Evolutionary conservation across 2,113 vertebrate genomes (phyloP).

Genomic region (Pomatostomus ruficeps): DNA sequence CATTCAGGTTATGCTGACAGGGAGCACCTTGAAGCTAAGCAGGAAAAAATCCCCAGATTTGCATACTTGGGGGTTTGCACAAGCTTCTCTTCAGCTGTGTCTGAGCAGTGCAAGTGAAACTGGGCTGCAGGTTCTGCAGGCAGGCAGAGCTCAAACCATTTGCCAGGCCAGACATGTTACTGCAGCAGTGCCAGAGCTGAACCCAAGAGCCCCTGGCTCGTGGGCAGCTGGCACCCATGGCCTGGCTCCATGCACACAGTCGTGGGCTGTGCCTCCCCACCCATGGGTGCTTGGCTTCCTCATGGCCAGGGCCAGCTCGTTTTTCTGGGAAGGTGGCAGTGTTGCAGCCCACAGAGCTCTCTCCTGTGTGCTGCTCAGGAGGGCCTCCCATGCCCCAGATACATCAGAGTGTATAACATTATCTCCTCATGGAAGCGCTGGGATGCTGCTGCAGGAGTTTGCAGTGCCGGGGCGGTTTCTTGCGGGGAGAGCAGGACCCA

Average conservation of each 20-base stretch:
- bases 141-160: background rate
- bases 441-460: background rate
- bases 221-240: background rate
- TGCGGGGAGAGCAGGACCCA: rapidly evolving
- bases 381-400: conserved; percentile 26
- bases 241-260: background rate
- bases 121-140: background rate
- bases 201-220: background rate
- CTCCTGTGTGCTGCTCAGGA: background rate
- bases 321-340: background rate
- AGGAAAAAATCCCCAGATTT: background rate
- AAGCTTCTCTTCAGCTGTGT: background rate
- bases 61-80: background rate
- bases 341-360: background rate
- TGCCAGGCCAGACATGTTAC: background rate
- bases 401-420: conserved; percentile 25
- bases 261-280: background rate
- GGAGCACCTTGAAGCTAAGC: background rate
- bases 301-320: background rate
- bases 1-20: conserved; percentile 7
- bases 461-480: background rate
- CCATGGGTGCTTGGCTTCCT: background rate
- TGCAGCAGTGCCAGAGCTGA: rapidly evolving
- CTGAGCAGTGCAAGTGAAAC: background rate
- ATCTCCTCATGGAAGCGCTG: background rate